Percentiles rank a stretch among this genome's conserved stretches.
Conservation (phyloP, 1,140 invertebrate species). For the Pachyrhynchus sulphureomaculatus region DNA sequence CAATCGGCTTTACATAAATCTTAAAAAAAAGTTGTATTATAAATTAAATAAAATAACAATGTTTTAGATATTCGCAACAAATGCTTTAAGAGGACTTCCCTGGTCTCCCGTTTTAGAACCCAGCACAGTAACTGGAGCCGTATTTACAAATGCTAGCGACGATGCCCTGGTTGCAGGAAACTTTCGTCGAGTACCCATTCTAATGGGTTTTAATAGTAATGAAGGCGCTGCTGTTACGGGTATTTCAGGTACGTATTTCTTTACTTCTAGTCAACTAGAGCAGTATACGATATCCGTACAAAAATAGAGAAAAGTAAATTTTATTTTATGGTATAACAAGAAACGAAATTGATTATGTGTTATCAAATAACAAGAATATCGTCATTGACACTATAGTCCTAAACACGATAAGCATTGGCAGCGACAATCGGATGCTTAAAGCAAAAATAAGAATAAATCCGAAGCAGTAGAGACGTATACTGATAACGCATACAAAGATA, state of each 20-base stretch:
- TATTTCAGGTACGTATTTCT: constrained; percentile 2
- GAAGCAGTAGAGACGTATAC: too few relatives aligned
- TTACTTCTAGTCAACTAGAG: background rate
- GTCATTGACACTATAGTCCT: too few relatives aligned
- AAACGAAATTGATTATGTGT: too few relatives aligned
- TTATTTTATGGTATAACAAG: background rate
- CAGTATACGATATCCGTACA: background rate
- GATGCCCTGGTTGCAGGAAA: too few relatives aligned
- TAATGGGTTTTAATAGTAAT: constrained; percentile 16
- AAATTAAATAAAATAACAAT: background rate
- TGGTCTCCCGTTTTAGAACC: constrained; percentile 5
- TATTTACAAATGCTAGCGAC: constrained; percentile 4
- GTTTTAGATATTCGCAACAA: background rate
- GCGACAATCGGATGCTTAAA: too few relatives aligned
- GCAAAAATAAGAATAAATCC: too few relatives aligned
- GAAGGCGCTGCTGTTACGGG: background rate
- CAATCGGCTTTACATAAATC: background rate
- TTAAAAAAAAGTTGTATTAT: background rate
- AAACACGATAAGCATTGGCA: too few relatives aligned
- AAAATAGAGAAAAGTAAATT: background rate
- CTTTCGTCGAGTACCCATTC: constrained; percentile 4
- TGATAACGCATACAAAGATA: too few relatives aligned
- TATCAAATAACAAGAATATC: too few relatives aligned
- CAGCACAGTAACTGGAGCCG: background rate
- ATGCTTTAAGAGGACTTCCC: constrained; percentile 5